Conservation (phyloP, 92 coral and sea anemone genomes). For the Zoanthus sociatus region DNA sequence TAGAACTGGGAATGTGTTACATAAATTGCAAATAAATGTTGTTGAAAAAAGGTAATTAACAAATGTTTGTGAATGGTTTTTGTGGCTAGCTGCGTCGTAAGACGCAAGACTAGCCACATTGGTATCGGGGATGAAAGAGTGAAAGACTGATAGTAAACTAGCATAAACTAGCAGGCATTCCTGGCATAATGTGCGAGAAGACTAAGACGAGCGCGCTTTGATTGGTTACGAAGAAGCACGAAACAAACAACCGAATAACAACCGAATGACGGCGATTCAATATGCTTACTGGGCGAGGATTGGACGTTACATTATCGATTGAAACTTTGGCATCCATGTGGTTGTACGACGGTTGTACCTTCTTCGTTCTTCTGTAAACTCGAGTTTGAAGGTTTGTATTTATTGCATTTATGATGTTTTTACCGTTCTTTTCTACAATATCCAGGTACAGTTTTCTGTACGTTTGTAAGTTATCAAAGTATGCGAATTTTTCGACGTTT, state of each 20-base stretch:
- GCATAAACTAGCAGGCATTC: conserved; percentile 9
- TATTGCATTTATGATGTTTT: conserved; percentile 5
- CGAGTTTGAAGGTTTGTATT: conserved; percentile 7
- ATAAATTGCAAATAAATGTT: no score
- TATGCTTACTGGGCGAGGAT: conserved; percentile 9
- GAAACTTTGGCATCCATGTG: conserved; percentile 9
- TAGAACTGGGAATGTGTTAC: no score
- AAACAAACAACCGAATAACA: conserved; percentile 6
- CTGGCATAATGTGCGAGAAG: conserved; percentile 6
- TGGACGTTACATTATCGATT: conserved; percentile 7
- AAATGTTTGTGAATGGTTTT: neutral
- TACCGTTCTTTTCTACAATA: conserved; percentile 6
- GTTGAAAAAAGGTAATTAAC: no score
- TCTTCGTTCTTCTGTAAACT: conserved; percentile 7
- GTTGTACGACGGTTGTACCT: neutral
- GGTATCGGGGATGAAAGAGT: conserved; percentile 9
- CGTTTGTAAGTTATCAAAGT: conserved; percentile 6
- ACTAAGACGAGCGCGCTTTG: conserved; percentile 10
- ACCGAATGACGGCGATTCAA: conserved; percentile 9
- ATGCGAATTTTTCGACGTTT: conserved; percentile 7
- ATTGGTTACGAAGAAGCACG: conserved; percentile 9
- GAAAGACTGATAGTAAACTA: conserved; percentile 6
- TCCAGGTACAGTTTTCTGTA: conserved; percentile 8
- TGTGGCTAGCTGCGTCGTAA: conserved; percentile 10
- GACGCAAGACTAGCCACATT: conserved; percentile 9